Percentiles rank a stretch among this genome's conserved stretches.
Evolutionary conservation across 2,797 vertebrate genomes (phyloP).

Genomic region (Silurus aristotelis): DNA sequence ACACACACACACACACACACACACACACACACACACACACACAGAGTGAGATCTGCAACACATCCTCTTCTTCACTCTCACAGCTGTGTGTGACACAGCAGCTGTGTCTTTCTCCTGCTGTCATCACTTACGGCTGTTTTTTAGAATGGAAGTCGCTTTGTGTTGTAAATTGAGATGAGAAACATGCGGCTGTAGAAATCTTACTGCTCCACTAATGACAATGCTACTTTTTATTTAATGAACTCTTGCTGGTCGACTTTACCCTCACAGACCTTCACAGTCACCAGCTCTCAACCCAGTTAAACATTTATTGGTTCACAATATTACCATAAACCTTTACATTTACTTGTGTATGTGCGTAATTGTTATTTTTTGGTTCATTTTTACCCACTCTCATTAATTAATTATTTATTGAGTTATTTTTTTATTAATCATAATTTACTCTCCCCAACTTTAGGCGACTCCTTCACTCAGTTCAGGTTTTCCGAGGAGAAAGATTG

Average conservation of each 20-base stretch:
- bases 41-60: not conserved
- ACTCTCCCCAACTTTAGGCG: slow-evolving; percentile 73
- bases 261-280: not conserved
- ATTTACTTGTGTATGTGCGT: not conserved
- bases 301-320: not conserved
- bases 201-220: not conserved
- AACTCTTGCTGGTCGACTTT: not conserved
- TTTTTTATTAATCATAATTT: not conserved
- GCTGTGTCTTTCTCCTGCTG: slow-evolving; percentile 49
- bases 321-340: not conserved
- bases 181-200: not conserved
- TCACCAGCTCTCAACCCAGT: not conserved
- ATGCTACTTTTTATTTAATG: not conserved
- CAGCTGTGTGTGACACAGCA: slow-evolving; percentile 52
- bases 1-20: fast-evolving
- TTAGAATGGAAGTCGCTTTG: slow-evolving; percentile 33
- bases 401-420: not conserved
- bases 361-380: not conserved
- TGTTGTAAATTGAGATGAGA: slow-evolving; percentile 34
- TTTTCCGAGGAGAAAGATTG: slow-evolving; percentile 94
- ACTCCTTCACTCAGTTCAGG: slow-evolving; percentile 90
- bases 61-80: slow-evolving; percentile 8
- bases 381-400: not conserved
- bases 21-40: no score
- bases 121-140: slow-evolving; percentile 36